Evolutionary conservation across 2,888 invertebrate genomes (phyloP), one percentile per base, ranked within the genome.

Genomic region (Palloptera scutellata): DNA sequence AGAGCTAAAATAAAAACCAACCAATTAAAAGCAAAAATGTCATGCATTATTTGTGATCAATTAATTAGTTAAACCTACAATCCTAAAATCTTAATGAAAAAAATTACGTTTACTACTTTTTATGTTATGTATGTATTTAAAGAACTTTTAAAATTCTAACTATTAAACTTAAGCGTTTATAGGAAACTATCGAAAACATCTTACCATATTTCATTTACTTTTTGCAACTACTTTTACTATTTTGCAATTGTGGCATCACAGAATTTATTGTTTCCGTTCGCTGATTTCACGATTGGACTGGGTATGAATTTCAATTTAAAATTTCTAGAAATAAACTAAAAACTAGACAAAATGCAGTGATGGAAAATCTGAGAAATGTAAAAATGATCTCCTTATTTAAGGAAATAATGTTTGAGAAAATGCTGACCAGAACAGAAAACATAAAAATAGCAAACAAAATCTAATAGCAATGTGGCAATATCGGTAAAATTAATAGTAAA

Each of bases 351-450:
- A 30, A 30, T 30, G 6, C 30, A 30, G 30, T 30, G 30, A 30
- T 6, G 30, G 30, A 2, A 30, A 30, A 30, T 30, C 30, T 30
- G 2, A 30, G 30, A 30, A 30, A 66, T 60, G 43, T 60, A 63
- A 57, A 64, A 68, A 69, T 76, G 75, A 76, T 75, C 76, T 76
- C 75, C 75, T 75, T 72, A 70, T 60, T 72, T 73, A 73, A 74
- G 69, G 72, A 55, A 41, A 64, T 55, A 64, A 64, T 51, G 57
- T 40, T 55, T 8, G n/a, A 55, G 30, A 20, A 55, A 30, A 55
- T 55, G 2, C 12, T n/a, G 13, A 40, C 10, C 11, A 64, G 43
- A 43, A 20, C 40, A 54, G 57, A 53, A 19, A 42, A 53, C 43
- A 40, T 17, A 17, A 40, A 20, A 45, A 45, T 8, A 62, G 64